A percentile compares a stretch with the other conserved stretches of the same genome.
These are phyloP conservation scores for Pipistrellus nathusii DNA, from an alignment of 2,797 vertebrate species.

Conservation along the genomic window DNA sequence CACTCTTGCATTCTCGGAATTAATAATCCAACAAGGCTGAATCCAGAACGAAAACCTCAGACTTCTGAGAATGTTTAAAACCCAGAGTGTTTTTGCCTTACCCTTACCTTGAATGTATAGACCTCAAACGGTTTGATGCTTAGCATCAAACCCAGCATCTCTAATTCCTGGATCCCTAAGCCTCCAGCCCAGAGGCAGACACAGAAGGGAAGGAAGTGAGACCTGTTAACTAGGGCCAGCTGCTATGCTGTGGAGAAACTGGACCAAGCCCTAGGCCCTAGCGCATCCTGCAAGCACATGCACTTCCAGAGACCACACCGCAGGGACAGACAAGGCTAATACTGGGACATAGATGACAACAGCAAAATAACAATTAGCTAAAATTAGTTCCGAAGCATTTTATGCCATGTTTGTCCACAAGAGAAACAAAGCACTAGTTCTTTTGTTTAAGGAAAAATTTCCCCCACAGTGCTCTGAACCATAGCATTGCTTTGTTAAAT, in stretches of 20 bases:
- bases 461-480: not conserved
- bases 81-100: not conserved
- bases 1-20: conserved; percentile 56
- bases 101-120: not conserved
- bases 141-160: not conserved
- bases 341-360: not conserved
- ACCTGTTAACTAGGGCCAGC: not conserved
- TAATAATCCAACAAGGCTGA: not conserved
- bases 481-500: not conserved
- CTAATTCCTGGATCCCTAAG: not conserved
- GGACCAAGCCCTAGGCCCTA: not conserved
- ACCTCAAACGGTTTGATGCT: not conserved
- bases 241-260: not conserved
- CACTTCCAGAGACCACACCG: not conserved
- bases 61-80: not conserved
- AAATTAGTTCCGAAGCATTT: not conserved
- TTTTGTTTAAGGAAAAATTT: not conserved
- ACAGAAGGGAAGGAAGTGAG: not conserved
- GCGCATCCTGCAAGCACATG: not conserved
- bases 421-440: not conserved
- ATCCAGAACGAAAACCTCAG: conserved; percentile 4
- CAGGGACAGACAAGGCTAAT: not conserved
- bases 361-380: not conserved
- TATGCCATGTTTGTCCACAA: not conserved
- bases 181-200: not conserved